phyloP scores from a whole-genome alignment of 2,113 vertebrate species.

The Eclectus roratus region DNA sequence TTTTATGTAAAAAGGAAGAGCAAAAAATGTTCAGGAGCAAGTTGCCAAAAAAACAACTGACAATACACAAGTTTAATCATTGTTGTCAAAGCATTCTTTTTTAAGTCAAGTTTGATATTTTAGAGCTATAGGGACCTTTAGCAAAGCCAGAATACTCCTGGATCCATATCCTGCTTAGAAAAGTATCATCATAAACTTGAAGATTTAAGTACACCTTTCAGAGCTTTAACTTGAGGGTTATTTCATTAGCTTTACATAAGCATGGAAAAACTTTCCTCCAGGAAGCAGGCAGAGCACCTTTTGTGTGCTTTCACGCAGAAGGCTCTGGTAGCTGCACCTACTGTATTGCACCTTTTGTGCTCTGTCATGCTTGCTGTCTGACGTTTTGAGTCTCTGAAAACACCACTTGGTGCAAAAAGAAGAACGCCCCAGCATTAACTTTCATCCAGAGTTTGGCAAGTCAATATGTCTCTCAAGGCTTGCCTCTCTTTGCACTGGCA shows the following conservation, averaged over 20 bases:
- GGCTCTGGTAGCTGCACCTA: not conserved
- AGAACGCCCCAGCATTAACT: not conserved
- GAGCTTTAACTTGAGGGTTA: not conserved
- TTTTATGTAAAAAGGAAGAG: not conserved
- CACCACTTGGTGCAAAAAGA: not conserved
- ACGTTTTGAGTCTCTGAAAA: not conserved
- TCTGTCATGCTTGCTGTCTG: not conserved
- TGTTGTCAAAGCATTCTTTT: not conserved
- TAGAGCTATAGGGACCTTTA: not conserved
- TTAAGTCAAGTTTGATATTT: not conserved
- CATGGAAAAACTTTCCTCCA: not conserved
- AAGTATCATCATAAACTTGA: not conserved
- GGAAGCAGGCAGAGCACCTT: not conserved
- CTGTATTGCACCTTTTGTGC: not conserved
- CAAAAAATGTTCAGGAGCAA: not conserved
- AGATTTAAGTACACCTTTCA: not conserved
- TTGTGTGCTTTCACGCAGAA: not conserved
- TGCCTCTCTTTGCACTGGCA: not conserved
- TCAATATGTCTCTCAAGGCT: not conserved
- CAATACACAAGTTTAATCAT: not conserved
- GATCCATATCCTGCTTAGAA: not conserved
- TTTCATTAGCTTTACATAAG: not conserved
- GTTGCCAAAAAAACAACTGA: not conserved
- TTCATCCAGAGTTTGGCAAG: not conserved
- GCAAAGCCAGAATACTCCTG: not conserved